A percentile compares a stretch with the other conserved stretches of the same genome.
phyloP scores from a whole-genome alignment of 2,113 vertebrate species.

The Globicephala melas region DNA sequence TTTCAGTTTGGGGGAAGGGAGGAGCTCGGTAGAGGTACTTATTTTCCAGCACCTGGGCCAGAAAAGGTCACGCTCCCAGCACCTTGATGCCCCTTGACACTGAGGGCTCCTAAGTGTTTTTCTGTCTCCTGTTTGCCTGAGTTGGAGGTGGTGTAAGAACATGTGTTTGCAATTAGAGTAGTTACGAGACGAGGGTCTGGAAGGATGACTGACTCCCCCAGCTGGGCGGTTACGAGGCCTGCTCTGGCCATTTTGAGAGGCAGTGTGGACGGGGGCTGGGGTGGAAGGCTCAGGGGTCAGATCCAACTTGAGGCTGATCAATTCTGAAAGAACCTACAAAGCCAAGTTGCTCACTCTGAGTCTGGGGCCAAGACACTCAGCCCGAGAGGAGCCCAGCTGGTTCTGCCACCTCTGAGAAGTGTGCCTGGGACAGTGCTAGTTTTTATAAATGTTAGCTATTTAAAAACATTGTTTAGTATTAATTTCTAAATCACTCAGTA shows the following conservation, averaged over 20 bases:
- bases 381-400: background rate
- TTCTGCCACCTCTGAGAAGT: background rate
- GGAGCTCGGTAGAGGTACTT: no score
- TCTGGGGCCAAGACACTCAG: background rate
- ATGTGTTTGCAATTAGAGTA: background rate
- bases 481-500: background rate
- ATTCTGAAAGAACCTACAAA: background rate
- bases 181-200: background rate
- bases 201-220: background rate
- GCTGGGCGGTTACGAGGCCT: background rate
- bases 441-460: background rate
- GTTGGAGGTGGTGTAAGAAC: background rate
- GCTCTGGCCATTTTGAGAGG: background rate
- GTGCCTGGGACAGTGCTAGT: background rate
- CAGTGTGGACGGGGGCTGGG: background rate
- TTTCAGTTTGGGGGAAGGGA: background rate
- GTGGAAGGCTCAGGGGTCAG: background rate
- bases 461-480: background rate
- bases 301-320: background rate
- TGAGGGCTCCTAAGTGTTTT: background rate
- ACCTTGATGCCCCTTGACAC: background rate
- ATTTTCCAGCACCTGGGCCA: background rate
- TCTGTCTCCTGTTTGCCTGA: background rate
- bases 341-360: background rate
- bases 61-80: background rate